Conservation (phyloP, 2,888 invertebrate species). For the Dione juno region DNA sequence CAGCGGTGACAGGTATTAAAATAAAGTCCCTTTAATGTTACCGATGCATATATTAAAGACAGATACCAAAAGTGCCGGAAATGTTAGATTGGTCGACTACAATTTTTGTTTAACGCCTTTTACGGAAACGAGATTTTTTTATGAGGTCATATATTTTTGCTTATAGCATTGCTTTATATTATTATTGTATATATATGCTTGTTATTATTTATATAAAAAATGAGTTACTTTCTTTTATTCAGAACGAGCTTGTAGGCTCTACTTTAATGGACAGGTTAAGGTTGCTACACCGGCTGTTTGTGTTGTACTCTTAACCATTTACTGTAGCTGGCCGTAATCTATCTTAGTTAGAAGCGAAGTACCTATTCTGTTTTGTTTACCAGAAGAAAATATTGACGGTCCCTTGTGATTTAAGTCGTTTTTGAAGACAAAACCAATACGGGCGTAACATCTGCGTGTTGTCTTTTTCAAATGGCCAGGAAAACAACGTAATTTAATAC, state of each 20-base stretch:
- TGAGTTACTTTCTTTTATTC: neutral
- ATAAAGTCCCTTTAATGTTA: constrained; percentile 53
- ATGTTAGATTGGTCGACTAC: constrained; percentile 18
- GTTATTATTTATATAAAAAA: neutral
- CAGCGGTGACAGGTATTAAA: constrained; percentile 68
- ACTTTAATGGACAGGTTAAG: constrained; percentile 24
- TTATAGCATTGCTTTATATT: neutral
- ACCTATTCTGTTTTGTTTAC: constrained; percentile 66
- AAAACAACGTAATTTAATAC: constrained; percentile 72
- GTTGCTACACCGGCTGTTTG: constrained; percentile 22
- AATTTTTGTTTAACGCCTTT: constrained; percentile 16
- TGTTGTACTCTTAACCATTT: constrained; percentile 42
- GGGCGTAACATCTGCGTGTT: constrained; percentile 77
- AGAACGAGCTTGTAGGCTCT: neutral
- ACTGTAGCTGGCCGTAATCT: constrained; percentile 65
- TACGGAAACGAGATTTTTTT: constrained; percentile 1
- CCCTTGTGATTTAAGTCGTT: constrained; percentile 77
- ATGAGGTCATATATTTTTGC: neutral
- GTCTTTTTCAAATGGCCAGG: constrained; percentile 76
- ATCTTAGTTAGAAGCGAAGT: constrained; percentile 69
- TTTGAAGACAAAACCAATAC: constrained; percentile 82
- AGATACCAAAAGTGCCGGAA: constrained; percentile 45
- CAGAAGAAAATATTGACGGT: constrained; percentile 78
- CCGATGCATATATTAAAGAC: constrained; percentile 46
- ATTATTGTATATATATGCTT: neutral